Percentiles rank a stretch among this genome's conserved stretches.
Conservation (phyloP, 2,888 invertebrate genomes). For the Athripsodes cinereus region DNA sequence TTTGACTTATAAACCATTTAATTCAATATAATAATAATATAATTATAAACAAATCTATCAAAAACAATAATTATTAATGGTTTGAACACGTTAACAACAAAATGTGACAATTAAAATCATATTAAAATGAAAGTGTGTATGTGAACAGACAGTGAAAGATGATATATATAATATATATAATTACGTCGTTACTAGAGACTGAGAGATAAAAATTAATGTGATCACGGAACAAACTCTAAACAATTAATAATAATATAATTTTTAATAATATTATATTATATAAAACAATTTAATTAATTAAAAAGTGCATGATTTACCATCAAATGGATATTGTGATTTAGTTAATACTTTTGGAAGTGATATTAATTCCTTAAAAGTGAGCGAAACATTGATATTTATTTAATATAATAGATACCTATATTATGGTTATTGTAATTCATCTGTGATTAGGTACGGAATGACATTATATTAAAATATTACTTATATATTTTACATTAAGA, state of each 20-base stretch:
- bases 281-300: background rate
- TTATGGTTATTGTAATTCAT: conserved; percentile 4
- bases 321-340: conserved; percentile 8
- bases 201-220: background rate
- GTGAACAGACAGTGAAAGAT: no score
- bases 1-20: conserved; percentile 9
- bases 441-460: conserved; percentile 13
- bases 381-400: background rate
- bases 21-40: background rate
- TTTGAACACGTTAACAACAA: background rate
- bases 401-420: background rate
- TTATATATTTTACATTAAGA: no score
- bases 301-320: background rate
- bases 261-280: background rate
- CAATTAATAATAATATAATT: background rate
- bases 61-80: background rate
- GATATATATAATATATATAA: no score
- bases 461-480: conserved; percentile 1
- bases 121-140: no score
- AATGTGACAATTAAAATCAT: no score
- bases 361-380: background rate
- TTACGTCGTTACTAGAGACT: no score
- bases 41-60: background rate
- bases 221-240: background rate
- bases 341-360: background rate